These are phyloP conservation scores for Notarius lentiginosus DNA, from an alignment of 2,113 vertebrate genomes.

Conservation along the genomic window DNA sequence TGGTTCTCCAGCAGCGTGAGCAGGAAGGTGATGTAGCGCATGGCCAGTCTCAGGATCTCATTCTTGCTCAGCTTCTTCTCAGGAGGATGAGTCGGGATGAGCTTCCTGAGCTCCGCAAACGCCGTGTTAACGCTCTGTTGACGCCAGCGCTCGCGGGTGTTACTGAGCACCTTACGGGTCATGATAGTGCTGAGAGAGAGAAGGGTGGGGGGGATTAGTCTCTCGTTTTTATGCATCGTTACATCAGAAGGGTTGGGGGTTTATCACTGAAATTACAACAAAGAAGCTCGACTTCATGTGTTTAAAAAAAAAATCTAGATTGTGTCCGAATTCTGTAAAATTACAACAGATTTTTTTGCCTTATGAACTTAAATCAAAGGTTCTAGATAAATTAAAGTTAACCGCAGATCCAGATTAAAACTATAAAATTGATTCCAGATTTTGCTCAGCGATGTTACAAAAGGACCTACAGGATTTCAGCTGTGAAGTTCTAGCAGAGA, in stretches of 20 bases:
- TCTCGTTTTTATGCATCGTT: neutral
- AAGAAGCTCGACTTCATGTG: neutral
- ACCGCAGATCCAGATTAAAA: neutral
- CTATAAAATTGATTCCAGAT: neutral
- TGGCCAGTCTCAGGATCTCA: constrained; percentile 93
- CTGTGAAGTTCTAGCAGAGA: neutral
- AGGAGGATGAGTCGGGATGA: constrained; percentile 95
- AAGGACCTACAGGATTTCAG: neutral
- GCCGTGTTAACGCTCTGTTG: constrained; percentile 97
- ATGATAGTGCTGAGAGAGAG: constrained; percentile 65
- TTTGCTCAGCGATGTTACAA: neutral
- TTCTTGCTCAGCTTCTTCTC: constrained; percentile 99
- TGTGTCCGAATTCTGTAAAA: neutral
- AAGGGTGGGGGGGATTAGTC: neutral
- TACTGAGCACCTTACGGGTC: constrained; percentile 95
- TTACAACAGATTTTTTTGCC: neutral
- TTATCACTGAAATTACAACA: neutral
- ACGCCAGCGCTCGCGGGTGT: constrained; percentile 92
- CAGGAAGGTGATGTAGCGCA: constrained; percentile 97
- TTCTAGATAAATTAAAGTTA: neutral
- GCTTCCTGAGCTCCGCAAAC: constrained; percentile 92
- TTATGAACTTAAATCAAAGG: neutral
- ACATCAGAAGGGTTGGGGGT: neutral
- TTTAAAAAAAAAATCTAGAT: neutral
- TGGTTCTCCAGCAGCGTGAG: constrained; percentile 87